Evolutionary conservation across 1,140 invertebrate genomes (phyloP).

Genomic region (Oncopeltus fasciatus): DNA sequence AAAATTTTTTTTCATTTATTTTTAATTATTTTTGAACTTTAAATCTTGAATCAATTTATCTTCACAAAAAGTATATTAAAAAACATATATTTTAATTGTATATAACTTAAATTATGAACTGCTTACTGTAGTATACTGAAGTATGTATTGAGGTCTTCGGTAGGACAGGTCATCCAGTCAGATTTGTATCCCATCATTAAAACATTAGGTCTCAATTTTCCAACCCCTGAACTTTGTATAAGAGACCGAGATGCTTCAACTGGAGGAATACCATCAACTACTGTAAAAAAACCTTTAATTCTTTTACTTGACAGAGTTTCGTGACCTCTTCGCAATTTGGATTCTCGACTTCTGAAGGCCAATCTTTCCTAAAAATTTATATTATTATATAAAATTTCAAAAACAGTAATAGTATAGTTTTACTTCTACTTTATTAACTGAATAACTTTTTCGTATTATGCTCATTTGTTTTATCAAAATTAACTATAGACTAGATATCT

Average conservation of each 20-base stretch:
- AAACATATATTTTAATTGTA: too few species aligned
- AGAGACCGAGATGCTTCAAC: constrained; percentile 65
- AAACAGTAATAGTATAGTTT: too few species aligned
- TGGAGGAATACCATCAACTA: constrained; percentile 60
- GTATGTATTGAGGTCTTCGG: constrained; percentile 65
- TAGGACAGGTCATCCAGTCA: constrained; percentile 63
- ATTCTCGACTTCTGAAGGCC: constrained; percentile 45
- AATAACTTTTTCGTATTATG: too few species aligned
- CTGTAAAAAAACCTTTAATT: constrained; percentile 78
- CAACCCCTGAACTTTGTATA: constrained; percentile 69
- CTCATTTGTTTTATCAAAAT: too few species aligned
- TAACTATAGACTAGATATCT: too few species aligned
- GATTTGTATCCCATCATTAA: constrained; percentile 87
- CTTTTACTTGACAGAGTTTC: constrained; percentile 57
- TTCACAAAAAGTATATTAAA: too few species aligned
- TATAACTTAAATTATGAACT: too few species aligned
- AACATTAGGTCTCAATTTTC: constrained; percentile 85
- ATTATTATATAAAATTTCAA: too few species aligned
- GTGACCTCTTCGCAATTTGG: constrained; percentile 46
- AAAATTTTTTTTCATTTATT: too few species aligned
- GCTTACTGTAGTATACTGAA: constrained; percentile 91
- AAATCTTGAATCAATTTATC: too few species aligned
- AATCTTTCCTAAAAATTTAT: constrained; percentile 43
- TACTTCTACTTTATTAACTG: too few species aligned
- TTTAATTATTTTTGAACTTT: too few species aligned